Base-by-base conservation (phyloP, 2,797 vertebrate species). In the Pterois miles region DNA sequence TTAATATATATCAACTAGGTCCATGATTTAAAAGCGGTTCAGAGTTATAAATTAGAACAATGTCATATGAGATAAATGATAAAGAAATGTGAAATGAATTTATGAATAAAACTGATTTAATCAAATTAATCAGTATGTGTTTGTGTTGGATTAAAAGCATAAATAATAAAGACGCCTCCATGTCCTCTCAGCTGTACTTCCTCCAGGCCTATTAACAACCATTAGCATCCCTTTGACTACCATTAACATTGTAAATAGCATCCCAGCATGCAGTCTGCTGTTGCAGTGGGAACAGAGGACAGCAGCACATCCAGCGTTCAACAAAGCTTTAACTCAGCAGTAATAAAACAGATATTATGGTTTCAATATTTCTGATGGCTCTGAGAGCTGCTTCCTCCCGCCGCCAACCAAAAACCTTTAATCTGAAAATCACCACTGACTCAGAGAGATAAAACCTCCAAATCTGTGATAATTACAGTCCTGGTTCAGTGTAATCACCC, bases 381-480 rank as follows among this genome's bases (percentile, higher is more conserved):
- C 46, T 48, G 20, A 48, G 46, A 48, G 18, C 29, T 2, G 27
- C 23, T 2, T 62, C 27, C 16, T 50, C 3, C 71, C 8, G 27
- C 38, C 62, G 20, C 9, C 22, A 38, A 38, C 33, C 9, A 7
- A 53, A 66, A 36, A 40, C 57, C 65, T 48, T 23, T 76, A 81
- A 81, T 76, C 69, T 68, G 38, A 52, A 54, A 65, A 69, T 60
- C 50, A 11, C 62, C 0, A 46, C 50, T 65, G 74, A 52, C 56
- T 81, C 64, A 25, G n/a, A 22, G 6, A 65, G 34, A 57, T 53
- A 36, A 82, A 74, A n/a, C 22, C 57, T 25, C 43, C 20, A 40
- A 65, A 78, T 74, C 75, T 62, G 11, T 13, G 20, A 62, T 71
- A 12, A 83, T 71, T 46, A 74, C 66, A 66, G 64, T 52, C 68